Evolutionary conservation across 2,113 vertebrate species (phyloP).

Genomic region (Petromus typicus): DNA sequence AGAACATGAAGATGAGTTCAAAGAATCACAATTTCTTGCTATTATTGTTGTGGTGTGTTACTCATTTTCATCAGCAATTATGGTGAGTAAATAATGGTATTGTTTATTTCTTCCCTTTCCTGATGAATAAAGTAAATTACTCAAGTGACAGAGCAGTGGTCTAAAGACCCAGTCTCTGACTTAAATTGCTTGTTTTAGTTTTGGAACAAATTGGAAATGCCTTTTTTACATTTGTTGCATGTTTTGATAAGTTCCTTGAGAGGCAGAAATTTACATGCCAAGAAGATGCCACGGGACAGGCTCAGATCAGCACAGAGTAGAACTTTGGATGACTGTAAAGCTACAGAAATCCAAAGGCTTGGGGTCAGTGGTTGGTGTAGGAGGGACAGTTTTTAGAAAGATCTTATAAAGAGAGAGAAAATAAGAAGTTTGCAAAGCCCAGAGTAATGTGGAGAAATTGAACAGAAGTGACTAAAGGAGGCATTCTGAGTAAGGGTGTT

Average conservation of each 20-base stretch:
- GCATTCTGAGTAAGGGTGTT: background rate
- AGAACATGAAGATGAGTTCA: fast-evolving
- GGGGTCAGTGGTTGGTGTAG: background rate
- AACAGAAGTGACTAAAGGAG: background rate
- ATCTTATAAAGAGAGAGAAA: background rate
- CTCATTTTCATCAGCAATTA: background rate
- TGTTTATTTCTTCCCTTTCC: background rate
- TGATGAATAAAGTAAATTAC: background rate
- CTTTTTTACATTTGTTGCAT: background rate
- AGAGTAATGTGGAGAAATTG: background rate
- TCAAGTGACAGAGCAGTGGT: background rate
- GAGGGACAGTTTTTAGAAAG: background rate
- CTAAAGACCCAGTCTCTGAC: background rate
- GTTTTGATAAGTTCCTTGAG: background rate
- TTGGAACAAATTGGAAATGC: background rate
- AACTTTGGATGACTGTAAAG: background rate
- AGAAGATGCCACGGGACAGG: background rate
- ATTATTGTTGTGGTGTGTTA: fast-evolving
- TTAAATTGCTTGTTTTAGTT: background rate
- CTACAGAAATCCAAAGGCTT: background rate
- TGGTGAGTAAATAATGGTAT: constrained; percentile 63
- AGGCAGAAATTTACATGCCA: background rate
- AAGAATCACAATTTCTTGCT: fast-evolving
- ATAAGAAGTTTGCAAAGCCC: background rate
- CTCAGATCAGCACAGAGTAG: background rate